phyloP scores from a whole-genome alignment of 2,888 invertebrate genomes.

The Mythimna ferrago region DNA sequence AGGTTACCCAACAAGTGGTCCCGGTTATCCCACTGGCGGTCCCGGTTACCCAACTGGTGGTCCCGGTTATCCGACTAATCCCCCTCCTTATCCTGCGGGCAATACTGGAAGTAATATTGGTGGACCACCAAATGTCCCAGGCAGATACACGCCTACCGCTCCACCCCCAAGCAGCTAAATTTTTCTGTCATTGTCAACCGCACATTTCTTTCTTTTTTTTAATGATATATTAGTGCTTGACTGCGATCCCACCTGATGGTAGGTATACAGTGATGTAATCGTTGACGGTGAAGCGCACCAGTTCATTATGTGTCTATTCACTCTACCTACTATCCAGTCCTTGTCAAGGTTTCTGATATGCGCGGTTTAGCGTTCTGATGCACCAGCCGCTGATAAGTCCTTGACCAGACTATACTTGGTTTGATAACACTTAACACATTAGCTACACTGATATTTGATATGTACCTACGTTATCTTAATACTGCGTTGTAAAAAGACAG shows the following conservation, averaged over 20 bases:
- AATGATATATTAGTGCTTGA: no score
- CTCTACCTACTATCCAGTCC: no score
- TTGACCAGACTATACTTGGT: constrained; percentile 7
- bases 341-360: not conserved
- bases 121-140: constrained; percentile 16
- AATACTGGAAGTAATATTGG: constrained; percentile 16
- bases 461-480: constrained; percentile 19
- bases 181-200: not conserved
- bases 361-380: not conserved
- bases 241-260: no score
- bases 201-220: not conserved
- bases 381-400: not conserved
- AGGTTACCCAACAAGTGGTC: not conserved
- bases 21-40: not conserved
- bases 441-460: constrained; percentile 12
- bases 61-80: constrained; percentile 27
- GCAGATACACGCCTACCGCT: constrained; percentile 41
- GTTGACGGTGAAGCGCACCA: no score
- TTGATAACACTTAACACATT: constrained; percentile 20
- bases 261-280: no score
- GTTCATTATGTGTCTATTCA: no score
- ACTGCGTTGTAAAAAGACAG: not conserved
- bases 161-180: constrained; percentile 40
- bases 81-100: constrained; percentile 21
- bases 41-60: not conserved